These are phyloP conservation scores for Oxycera nigricornis DNA, from an alignment of 2,888 invertebrate species.

Conservation along the genomic window DNA sequence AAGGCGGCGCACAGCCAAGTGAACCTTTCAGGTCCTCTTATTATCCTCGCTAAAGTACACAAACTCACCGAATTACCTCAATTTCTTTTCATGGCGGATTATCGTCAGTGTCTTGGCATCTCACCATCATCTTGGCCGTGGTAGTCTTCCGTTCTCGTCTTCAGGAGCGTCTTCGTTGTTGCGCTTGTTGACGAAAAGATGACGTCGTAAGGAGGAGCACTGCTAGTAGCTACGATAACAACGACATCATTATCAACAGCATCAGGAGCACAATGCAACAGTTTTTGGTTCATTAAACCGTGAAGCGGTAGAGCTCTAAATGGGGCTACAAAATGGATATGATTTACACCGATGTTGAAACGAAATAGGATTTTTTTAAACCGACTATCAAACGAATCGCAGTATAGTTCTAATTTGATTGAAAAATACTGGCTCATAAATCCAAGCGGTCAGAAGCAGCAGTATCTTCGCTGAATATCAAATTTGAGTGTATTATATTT, in stretches of 20 bases:
- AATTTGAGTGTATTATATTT: no score
- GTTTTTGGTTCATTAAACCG: slow-evolving; percentile 23
- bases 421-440: no score
- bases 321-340: no score
- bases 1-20: slow-evolving; percentile 3
- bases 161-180: neutral
- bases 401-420: no score
- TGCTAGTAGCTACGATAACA: neutral
- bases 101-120: slow-evolving; percentile 30
- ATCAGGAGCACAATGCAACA: slow-evolving; percentile 27
- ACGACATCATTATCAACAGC: slow-evolving; percentile 22
- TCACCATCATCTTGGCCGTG: slow-evolving; percentile 1
- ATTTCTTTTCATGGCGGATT: slow-evolving; percentile 33
- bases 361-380: no score
- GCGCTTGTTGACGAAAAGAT: neutral
- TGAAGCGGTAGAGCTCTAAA: no score
- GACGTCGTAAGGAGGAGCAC: neutral
- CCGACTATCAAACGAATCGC: no score
- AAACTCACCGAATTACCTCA: slow-evolving; percentile 37
- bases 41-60: slow-evolving; percentile 23
- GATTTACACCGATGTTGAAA: no score
- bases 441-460: no score
- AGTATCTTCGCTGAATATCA: no score
- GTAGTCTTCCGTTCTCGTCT: slow-evolving; percentile 6
- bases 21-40: neutral